Conservation (phyloP, 2,113 vertebrate species). For the Sterna hirundo region DNA sequence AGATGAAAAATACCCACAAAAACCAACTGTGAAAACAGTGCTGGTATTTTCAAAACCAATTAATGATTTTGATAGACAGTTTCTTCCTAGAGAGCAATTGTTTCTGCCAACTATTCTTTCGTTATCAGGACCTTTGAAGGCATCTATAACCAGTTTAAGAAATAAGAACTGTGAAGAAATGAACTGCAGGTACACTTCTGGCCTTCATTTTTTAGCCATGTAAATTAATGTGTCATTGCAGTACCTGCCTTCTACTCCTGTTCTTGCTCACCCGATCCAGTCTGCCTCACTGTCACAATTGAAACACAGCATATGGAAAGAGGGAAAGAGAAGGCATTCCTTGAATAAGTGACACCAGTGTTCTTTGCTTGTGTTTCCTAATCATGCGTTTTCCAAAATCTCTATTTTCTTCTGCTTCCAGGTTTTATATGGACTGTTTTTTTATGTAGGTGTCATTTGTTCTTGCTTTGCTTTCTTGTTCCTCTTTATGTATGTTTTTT, state of each 20-base stretch:
- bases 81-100: not conserved
- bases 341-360: not conserved
- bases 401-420: not conserved
- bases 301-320: not conserved
- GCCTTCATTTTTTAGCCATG: not conserved
- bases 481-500: not conserved
- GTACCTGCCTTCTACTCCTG: not conserved
- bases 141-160: not conserved
- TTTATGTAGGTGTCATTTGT: rapidly evolving
- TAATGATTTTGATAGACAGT: not conserved
- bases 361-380: not conserved
- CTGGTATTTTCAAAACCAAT: not conserved
- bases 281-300: not conserved
- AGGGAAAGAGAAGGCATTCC: not conserved
- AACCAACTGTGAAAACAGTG: not conserved
- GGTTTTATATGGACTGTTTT: not conserved
- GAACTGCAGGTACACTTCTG: not conserved
- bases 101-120: not conserved
- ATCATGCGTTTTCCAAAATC: not conserved
- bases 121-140: not conserved
- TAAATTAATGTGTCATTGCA: not conserved
- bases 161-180: not conserved
- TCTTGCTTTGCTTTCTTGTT: not conserved
- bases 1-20: not conserved
- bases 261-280: not conserved